A percentile compares a stretch with the other conserved stretches of the same genome.
These are phyloP conservation scores for Todiramphus chloris DNA, from an alignment of 2,113 vertebrate species.

Conservation along the genomic window DNA sequence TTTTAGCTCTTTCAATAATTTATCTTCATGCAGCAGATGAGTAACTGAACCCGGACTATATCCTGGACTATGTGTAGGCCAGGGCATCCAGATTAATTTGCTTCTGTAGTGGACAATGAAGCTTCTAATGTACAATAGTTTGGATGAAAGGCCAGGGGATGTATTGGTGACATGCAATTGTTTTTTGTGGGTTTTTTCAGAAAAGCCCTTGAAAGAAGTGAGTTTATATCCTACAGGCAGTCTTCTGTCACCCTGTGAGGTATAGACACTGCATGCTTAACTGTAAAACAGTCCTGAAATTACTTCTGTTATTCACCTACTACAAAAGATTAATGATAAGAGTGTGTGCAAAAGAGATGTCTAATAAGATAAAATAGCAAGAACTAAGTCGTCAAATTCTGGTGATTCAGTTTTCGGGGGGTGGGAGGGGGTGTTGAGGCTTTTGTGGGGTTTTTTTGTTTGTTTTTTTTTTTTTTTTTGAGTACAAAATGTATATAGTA, in stretches of 20 bases:
- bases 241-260: neutral
- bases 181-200: neutral
- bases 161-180: neutral
- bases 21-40: neutral
- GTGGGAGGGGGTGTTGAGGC: too few relatives aligned
- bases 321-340: neutral
- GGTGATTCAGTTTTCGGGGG: neutral
- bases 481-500: neutral
- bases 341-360: neutral
- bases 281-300: neutral
- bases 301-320: neutral
- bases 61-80: neutral
- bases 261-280: neutral
- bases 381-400: neutral
- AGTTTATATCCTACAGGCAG: neutral
- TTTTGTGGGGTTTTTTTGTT: neutral
- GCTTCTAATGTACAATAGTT: neutral
- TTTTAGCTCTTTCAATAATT: neutral
- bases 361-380: neutral
- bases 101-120: neutral
- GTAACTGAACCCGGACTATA: neutral
- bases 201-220: neutral
- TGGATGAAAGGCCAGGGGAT: neutral
- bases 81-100: neutral
- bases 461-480: too few relatives aligned